Conservation (phyloP, 2,888 invertebrate species). For the Pelosia muscerda region DNA sequence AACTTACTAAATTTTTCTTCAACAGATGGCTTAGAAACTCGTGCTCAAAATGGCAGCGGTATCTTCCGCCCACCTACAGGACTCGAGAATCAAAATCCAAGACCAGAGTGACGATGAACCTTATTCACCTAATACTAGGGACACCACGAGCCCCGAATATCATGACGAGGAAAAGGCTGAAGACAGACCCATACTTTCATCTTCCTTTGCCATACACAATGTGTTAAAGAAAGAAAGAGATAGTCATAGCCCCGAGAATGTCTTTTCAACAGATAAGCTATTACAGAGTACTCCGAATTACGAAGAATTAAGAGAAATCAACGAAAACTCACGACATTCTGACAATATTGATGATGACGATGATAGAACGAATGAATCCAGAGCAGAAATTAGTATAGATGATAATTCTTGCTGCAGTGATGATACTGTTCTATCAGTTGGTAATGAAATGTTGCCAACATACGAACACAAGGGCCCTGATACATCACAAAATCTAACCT, state of each 20-base stretch:
- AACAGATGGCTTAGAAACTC: slow-evolving; percentile 77
- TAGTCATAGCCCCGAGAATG: slow-evolving; percentile 79
- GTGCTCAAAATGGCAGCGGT: slow-evolving; percentile 80
- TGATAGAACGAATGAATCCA: slow-evolving; percentile 56
- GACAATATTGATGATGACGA: slow-evolving; percentile 72
- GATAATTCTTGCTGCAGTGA: slow-evolving; percentile 91
- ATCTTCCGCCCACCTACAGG: slow-evolving; percentile 76
- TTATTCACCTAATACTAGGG: slow-evolving; percentile 78
- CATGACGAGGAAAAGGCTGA: slow-evolving; percentile 76
- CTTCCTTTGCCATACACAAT: slow-evolving; percentile 83
- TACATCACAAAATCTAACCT: slow-evolving; percentile 77
- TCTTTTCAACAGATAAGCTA: slow-evolving; percentile 82
- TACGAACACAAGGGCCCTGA: slow-evolving; percentile 66
- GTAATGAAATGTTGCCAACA: slow-evolving; percentile 89
- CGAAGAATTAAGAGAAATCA: slow-evolving; percentile 60
- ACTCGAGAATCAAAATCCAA: slow-evolving; percentile 76
- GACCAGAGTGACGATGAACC: slow-evolving; percentile 82
- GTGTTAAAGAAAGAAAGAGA: slow-evolving; percentile 83
- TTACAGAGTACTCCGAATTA: slow-evolving; percentile 80
- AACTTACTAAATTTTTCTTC: slow-evolving; percentile 38
- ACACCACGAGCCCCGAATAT: slow-evolving; percentile 77
- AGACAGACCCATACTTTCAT: slow-evolving; percentile 70
- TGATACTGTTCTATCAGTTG: slow-evolving; percentile 93
- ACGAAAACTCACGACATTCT: slow-evolving; percentile 66
- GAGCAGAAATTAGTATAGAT: slow-evolving; percentile 81